Base-by-base conservation (phyloP, 2,888 invertebrate species). In the Hipparchia semele region DNA sequence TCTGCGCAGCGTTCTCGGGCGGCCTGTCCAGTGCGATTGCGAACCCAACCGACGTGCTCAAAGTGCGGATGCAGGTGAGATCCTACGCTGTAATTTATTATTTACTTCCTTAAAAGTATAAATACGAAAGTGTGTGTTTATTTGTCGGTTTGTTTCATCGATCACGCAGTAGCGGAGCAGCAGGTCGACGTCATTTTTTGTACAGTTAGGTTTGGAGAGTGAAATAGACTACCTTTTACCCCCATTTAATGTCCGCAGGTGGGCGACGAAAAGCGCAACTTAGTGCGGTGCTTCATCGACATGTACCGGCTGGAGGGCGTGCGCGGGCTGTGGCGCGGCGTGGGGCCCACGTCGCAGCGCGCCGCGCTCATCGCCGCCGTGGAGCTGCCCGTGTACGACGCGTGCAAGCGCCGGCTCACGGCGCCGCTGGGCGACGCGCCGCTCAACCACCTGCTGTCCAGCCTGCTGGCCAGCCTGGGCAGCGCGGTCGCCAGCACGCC, bases 401-500 rank as follows among this genome's bases (percentile, higher is more conserved):
- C 97, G 80, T 96, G 96, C 90, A 99, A 99, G 94, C 95, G 96
- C 80, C 95, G 95, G 78, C 92, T 98, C 75, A 92, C 95, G 86
- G 94, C 91, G 23, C 80, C 95, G 64, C 94, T 98, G 78, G 98
- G 97, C 6, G 98, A 99, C 94, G 95, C 96, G 81, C 95, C 97
- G 73, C 91, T 95, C 70, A 98, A 98, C 94, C 99, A 99, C 95
- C 96, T 99, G 88, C 93, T 96, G 80, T 98, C 99, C 76, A 98
- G 98, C 94, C 96, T 98, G 89, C 94, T 98, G 81, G 98, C 99
- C 78, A 98, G 98, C 86, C 95, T 99, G 83, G 98, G 98, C 78
- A 98, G 98, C 85, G 98, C 99, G 53, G 95, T 99, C 75, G 98
- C 98, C 74, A 98, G 98, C 73, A 99, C 98, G 72, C 99, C 99